Percentiles rank a stretch among this genome's conserved stretches.
These are phyloP conservation scores for Dryadula phaetusa DNA, from an alignment of 2,888 invertebrate genomes.

Conservation along the genomic window DNA sequence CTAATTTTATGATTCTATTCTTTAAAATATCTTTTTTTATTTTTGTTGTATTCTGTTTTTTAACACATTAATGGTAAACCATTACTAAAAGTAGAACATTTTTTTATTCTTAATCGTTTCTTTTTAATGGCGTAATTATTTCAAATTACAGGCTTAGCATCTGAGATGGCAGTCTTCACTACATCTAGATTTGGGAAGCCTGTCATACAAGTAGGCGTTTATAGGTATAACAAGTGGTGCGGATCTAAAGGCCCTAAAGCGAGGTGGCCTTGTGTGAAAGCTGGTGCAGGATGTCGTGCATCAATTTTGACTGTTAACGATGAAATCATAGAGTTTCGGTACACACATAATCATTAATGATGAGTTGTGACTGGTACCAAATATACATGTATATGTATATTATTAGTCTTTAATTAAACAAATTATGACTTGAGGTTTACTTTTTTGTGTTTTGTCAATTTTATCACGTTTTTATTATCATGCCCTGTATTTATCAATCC, in stretches of 20 bases:
- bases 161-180: slow-evolving; percentile 44
- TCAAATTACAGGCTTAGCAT: slow-evolving; percentile 9
- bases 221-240: slow-evolving; percentile 55
- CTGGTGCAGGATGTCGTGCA: slow-evolving; percentile 53
- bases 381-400: neutral
- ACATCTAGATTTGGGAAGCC: slow-evolving; percentile 58
- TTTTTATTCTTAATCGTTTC: neutral
- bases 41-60: neutral
- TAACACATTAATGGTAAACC: too few species aligned
- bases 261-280: slow-evolving; percentile 57
- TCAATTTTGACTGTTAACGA: slow-evolving; percentile 53
- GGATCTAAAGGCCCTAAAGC: slow-evolving; percentile 49
- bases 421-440: neutral
- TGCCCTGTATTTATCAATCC: too few species aligned
- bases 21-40: neutral
- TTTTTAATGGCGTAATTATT: neutral
- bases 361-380: neutral
- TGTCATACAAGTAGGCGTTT: slow-evolving; percentile 51
- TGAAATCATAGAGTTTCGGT: slow-evolving; percentile 51
- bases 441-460: neutral
- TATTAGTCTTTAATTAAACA: neutral
- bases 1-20: too few species aligned
- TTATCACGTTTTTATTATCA: neutral
- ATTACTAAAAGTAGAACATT: too few species aligned
- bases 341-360: slow-evolving; percentile 54